Conservation (phyloP, 30 jellyfish, hydroid and myxozoan genomes). For the Catostylus mosaicus region DNA sequence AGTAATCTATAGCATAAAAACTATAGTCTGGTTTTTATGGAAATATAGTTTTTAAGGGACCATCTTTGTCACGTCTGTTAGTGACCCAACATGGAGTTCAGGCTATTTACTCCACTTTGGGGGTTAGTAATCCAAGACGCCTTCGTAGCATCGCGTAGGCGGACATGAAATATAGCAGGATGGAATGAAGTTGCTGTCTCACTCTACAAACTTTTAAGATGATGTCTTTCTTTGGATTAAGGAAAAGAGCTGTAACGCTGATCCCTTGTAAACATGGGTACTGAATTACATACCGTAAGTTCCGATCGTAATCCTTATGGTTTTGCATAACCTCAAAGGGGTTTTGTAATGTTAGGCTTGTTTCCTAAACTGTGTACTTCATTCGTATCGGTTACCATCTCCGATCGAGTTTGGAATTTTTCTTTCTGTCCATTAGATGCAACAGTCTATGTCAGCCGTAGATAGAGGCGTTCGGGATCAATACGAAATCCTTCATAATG, state of each 20-base stretch:
- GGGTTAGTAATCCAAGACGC: background rate
- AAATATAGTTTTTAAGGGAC: too few relatives aligned
- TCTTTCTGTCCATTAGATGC: slow-evolving; percentile 56
- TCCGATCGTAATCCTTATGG: slow-evolving; percentile 35
- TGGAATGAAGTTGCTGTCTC: slow-evolving; percentile 20
- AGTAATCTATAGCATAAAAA: too few relatives aligned
- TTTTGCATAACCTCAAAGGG: slow-evolving; percentile 31
- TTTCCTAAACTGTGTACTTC: background rate
- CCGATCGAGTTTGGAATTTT: background rate
- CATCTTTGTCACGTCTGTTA: too few relatives aligned
- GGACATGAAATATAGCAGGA: background rate
- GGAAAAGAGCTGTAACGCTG: slow-evolving; percentile 28
- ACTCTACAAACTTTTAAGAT: slow-evolving; percentile 5
- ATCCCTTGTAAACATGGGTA: slow-evolving; percentile 31
- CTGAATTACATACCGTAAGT: slow-evolving; percentile 31
- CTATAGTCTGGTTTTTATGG: too few relatives aligned
- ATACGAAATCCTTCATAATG: slow-evolving; percentile 63
- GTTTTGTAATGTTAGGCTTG: slow-evolving; percentile 19
- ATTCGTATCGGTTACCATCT: background rate
- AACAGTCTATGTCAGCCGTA: slow-evolving; percentile 61
- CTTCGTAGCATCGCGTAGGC: slow-evolving; percentile 6
- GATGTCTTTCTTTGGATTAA: slow-evolving; percentile 23
- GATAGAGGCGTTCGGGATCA: slow-evolving; percentile 79
- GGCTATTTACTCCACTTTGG: too few relatives aligned
- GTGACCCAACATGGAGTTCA: too few relatives aligned